Percentiles rank a stretch among this genome's conserved stretches.
Evolutionary conservation across 2,797 vertebrate species (phyloP).

Genomic region (Myiotriccus ornatus): DNA sequence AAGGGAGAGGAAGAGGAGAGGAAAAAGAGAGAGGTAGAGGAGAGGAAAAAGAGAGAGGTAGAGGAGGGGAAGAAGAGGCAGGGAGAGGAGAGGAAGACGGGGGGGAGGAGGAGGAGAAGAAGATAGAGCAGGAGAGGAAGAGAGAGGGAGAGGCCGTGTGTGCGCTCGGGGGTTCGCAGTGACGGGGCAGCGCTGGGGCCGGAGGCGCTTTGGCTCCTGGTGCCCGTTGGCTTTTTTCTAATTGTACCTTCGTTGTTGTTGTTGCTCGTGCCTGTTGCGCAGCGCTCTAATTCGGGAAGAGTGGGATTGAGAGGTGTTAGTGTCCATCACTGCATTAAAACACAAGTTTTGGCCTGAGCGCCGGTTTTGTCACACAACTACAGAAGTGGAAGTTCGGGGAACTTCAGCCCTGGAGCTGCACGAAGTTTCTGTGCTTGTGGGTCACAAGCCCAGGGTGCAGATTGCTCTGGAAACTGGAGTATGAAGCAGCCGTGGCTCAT

Average conservation of each 20-base stretch:
- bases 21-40: neutral
- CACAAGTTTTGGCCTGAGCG: accelerated
- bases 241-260: neutral
- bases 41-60: no score
- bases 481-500: accelerated
- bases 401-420: neutral
- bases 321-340: accelerated
- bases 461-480: neutral
- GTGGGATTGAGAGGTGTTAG: accelerated
- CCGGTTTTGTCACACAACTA: accelerated
- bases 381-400: accelerated
- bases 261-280: neutral
- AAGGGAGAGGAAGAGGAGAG: neutral
- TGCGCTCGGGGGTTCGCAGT: neutral
- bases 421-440: accelerated
- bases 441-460: neutral
- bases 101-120: no score
- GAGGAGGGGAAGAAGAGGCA: neutral
- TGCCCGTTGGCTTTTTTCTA: neutral
- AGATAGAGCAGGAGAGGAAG: neutral
- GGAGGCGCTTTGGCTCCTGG: neutral
- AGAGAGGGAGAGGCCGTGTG: neutral
- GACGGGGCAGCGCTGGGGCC: neutral
- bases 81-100: no score
- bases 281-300: neutral